These are phyloP conservation scores for Canis aureus DNA, from an alignment of 2,113 vertebrate species.

Conservation along the genomic window DNA sequence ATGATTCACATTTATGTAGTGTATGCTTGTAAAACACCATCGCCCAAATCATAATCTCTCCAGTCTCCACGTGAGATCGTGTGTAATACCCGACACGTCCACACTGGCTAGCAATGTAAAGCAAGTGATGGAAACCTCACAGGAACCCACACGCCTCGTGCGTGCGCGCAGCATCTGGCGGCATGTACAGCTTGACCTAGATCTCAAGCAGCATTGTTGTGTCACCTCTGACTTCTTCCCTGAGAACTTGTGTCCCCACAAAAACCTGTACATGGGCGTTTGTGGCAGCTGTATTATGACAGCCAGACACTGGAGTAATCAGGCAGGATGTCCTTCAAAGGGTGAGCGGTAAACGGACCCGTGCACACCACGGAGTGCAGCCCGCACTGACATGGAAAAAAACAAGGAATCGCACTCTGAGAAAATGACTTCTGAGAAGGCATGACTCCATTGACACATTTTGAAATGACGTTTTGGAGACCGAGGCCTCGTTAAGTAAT, in stretches of 20 bases:
- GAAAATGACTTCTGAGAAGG: background rate
- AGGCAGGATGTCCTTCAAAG: background rate
- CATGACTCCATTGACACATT: background rate
- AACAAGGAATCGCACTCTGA: background rate
- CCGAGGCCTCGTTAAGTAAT: background rate
- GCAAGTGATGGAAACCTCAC: background rate
- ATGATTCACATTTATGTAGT: background rate
- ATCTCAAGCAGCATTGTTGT: background rate
- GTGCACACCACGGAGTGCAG: fast-evolving
- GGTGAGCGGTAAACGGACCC: background rate
- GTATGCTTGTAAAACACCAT: background rate
- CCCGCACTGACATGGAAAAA: background rate
- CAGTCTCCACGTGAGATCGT: background rate
- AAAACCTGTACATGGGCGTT: background rate
- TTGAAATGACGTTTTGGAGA: background rate
- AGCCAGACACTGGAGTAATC: background rate
- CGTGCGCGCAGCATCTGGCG: background rate
- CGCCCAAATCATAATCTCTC: background rate
- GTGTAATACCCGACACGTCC: background rate
- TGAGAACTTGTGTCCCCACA: background rate
- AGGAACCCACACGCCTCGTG: too few species aligned
- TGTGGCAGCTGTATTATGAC: background rate
- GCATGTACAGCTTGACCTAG: background rate
- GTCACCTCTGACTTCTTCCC: background rate
- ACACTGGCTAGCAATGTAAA: background rate